Evolutionary conservation across 2,113 vertebrate species (phyloP).

Genomic region (Romanogobio albipinnatus): DNA sequence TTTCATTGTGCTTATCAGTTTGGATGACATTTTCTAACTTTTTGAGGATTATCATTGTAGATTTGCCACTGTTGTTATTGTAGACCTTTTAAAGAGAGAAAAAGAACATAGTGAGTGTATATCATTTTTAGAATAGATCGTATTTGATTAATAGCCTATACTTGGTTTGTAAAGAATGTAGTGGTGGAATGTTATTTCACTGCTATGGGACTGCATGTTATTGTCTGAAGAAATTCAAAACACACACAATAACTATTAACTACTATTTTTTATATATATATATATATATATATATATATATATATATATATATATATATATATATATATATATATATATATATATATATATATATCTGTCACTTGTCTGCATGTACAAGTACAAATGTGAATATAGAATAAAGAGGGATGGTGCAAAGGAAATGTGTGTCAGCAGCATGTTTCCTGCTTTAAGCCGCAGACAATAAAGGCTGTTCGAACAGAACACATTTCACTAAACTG

Average conservation of each 20-base stretch:
- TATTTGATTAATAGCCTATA: not conserved
- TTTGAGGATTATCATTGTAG: not conserved
- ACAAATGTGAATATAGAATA: not conserved
- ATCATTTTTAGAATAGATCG: too few relatives aligned
- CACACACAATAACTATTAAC: too few relatives aligned
- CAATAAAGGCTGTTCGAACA: not conserved
- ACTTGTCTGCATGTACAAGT: not conserved
- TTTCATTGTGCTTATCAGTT: not conserved
- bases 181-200: not conserved
- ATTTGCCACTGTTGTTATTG: not conserved
- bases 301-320: too few relatives aligned
- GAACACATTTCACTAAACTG: not conserved
- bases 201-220: not conserved
- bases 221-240: not conserved
- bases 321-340: too few relatives aligned
- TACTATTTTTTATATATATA: too few relatives aligned
- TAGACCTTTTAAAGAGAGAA: not conserved
- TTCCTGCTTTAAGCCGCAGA: conserved; percentile 11
- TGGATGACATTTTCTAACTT: conserved; percentile 2
- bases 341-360: not conserved
- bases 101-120: not conserved
- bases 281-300: too few relatives aligned
- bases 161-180: not conserved
- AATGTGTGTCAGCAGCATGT: not conserved
- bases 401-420: not conserved